These are phyloP conservation scores for Liopterus haemorrhoidalis DNA, from an alignment of 2,888 invertebrate genomes.

Conservation along the genomic window DNA sequence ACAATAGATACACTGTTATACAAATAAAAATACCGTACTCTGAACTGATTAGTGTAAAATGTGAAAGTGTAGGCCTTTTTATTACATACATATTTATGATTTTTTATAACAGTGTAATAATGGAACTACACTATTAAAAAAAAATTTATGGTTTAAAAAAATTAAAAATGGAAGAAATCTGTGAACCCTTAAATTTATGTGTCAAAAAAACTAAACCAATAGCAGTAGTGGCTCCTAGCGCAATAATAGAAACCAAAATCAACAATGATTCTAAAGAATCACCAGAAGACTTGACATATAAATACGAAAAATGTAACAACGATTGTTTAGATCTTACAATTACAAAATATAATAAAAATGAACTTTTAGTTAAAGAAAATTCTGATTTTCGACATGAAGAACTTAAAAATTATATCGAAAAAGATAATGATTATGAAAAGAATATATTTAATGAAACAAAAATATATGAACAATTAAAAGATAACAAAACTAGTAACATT, in stretches of 20 bases:
- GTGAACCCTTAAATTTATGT: conserved; percentile 49
- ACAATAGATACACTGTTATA: too few species aligned
- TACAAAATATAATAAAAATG: conserved; percentile 21
- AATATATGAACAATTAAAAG: conserved; percentile 29
- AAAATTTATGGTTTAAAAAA: not conserved
- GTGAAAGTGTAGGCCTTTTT: too few species aligned
- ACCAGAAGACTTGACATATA: conserved; percentile 19
- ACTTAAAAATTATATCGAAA: conserved; percentile 20
- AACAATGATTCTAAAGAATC: conserved; percentile 12
- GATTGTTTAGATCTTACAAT: conserved; percentile 18
- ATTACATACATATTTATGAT: too few species aligned
- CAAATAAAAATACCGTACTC: too few species aligned
- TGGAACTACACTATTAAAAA: not conserved
- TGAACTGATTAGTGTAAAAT: too few species aligned
- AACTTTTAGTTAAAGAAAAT: conserved; percentile 14
- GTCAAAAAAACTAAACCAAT: conserved; percentile 49
- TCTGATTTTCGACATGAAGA: conserved; percentile 12
- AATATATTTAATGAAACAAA: conserved; percentile 40
- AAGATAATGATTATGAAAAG: conserved; percentile 37
- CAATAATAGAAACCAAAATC: conserved; percentile 35
- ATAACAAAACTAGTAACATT: conserved; percentile 36
- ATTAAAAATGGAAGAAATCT: conserved; percentile 45
- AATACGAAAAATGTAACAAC: too few species aligned
- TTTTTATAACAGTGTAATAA: not conserved
- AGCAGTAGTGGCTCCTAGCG: conserved; percentile 50